Evolutionary conservation across 2,797 vertebrate genomes (phyloP).

Genomic region (Masticophis lateralis): DNA sequence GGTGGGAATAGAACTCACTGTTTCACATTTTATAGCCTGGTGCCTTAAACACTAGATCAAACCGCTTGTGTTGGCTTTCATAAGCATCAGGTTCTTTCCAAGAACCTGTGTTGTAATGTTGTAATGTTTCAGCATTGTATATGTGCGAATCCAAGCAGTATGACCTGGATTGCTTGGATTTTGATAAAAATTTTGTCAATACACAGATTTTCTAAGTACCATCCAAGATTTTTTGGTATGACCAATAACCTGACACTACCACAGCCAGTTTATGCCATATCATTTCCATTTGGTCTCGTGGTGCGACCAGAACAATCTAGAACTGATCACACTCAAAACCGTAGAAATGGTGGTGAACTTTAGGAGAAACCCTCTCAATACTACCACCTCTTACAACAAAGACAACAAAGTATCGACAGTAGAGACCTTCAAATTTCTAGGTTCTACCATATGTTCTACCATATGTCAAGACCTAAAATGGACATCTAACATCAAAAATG

Average conservation of each 20-base stretch:
- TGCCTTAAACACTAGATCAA: not conserved
- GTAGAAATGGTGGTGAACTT: too few species aligned
- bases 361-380: too few species aligned
- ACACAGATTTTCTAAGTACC: not conserved
- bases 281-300: not conserved
- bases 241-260: not conserved
- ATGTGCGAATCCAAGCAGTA: not conserved
- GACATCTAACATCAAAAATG: too few species aligned
- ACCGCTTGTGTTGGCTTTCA: not conserved
- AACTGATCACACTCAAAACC: not conserved
- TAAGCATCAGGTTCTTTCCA: not conserved
- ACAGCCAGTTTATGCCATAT: not conserved
- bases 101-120: not conserved
- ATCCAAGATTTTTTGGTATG: not conserved
- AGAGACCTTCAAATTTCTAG: too few species aligned
- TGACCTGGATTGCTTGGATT: not conserved
- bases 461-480: too few species aligned
- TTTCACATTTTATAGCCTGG: not conserved
- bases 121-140: not conserved
- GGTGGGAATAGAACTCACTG: not conserved
- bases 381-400: too few species aligned
- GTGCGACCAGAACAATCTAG: too few species aligned
- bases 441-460: too few species aligned
- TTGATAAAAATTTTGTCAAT: not conserved
- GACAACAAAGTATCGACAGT: too few species aligned